Base-by-base conservation (phyloP, 2,113 vertebrate genomes). In the Notothenia coriiceps region DNA sequence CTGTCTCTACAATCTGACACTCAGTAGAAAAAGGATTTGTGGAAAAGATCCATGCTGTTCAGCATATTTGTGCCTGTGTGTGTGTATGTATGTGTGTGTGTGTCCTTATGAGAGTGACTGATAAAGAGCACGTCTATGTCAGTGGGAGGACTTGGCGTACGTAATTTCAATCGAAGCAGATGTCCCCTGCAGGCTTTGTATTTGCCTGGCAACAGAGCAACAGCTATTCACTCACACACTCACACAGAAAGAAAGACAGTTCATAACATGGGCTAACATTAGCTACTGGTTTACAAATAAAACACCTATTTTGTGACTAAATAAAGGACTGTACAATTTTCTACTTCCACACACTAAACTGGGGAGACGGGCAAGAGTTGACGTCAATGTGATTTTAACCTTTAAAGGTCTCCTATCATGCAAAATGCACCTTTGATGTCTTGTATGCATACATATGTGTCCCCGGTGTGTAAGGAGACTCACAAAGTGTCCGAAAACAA, bases 1-100 rank as follows among this genome's bases (percentile, higher is more conserved):
- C 84, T 79, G 83, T 71, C 89, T 76, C 70, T 54, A 72, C 87
- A 88, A 91, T 91, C 84, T 90, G 91, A 86, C 62, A 69, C 86
- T 85, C 76, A 6, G 46, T 55, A 65, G 86, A 88, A 83, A 66
- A 82, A 70, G 65, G 46, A 69, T 86, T 76, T 82, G 60, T 72
- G 74, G 51, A 71, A 72, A 78, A 59, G 35, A 76, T 59, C 54
- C 72, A 62, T 80, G 65, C 80, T 81, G 84, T 79, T 90, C 74
- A 77, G 69, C 59, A 74, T 78, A 76, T 87, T 46, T 80, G 50
- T 55, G n/a, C 43, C 62, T 6, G 0, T 59, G 47, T 33, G 59
- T 51, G 72, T 74, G 51, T 66, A 12, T 69, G 40, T 77, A 49
- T 70, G 13, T 69, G 47, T 68, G 44, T 57, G 40, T 20, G 44